Evolutionary conservation across 2,113 vertebrate genomes (phyloP).

Genomic region (Calidris pugnax): DNA sequence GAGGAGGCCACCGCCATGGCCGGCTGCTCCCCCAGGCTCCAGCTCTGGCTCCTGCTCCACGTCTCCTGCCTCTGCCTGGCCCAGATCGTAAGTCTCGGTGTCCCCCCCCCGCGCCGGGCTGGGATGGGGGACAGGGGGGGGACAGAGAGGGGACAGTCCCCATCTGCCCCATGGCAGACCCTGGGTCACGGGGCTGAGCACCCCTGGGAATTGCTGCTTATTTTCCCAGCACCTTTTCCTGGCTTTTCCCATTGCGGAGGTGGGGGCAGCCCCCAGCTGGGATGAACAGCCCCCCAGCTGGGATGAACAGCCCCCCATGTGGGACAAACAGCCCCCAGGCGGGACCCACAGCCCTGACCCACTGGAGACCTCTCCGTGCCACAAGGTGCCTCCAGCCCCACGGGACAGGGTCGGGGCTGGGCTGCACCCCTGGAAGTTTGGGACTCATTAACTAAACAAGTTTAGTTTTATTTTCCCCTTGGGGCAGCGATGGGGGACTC

Average conservation of each 20-base stretch:
- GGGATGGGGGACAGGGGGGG: neutral
- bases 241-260: neutral
- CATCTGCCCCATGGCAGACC: fast-evolving
- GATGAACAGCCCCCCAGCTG: neutral
- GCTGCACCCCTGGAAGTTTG: neutral
- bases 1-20: slow-evolving; percentile 77
- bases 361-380: fast-evolving
- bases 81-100: slow-evolving; percentile 88
- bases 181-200: fast-evolving
- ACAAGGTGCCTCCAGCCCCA: fast-evolving
- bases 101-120: neutral
- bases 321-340: neutral
- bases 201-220: neutral
- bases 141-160: neutral
- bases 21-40: slow-evolving; percentile 36
- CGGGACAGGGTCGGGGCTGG: neutral
- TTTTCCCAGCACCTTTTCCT: neutral
- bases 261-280: neutral
- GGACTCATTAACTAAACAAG: neutral
- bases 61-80: slow-evolving; percentile 83
- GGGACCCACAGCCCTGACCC: neutral
- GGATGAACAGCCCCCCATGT: neutral
- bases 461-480: neutral
- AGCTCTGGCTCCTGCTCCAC: slow-evolving; percentile 83
- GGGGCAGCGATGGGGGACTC: neutral